Base-by-base conservation (phyloP, 2,888 invertebrate species). In the Parapristionchus giblindavisi region DNA sequence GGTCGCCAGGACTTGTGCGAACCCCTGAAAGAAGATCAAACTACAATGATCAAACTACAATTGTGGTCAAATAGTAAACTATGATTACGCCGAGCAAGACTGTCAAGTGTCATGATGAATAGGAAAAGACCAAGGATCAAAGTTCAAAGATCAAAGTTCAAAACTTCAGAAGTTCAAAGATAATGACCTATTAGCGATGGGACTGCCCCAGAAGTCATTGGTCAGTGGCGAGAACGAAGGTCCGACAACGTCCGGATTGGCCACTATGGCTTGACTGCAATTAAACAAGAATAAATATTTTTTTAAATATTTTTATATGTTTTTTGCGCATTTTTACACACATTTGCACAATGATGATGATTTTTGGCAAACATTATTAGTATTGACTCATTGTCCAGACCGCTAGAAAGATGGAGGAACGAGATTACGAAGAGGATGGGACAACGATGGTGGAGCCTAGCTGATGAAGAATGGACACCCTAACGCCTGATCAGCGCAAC, bases 171-270 rank as follows among this genome's bases (percentile, higher is more conserved):
- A 43, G 11, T 2, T 56, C n/a, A 24, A 27, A 3, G 5, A 56
- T 29, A 56, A 56, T 29, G 24, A 56, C 5, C 21, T 5, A 52
- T 52, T 52, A 4, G 6, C 5, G 43, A 65, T 91, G 77, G 96
- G 94, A 56, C 96, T 97, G 68, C 97, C 98, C 98, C 98, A 98
- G 90, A 96, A 98, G 91, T 98, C 97, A 90, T 97, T 93, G 89
- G 92, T 92, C 88, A 96, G 92, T 77, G 95, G 93, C 78, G 94
- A 93, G 43, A 77, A 27, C 85, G 92, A 92, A 60, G 86, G 84
- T 78, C 94, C 93, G 86, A 93, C 92, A 86, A 98, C 92, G 90
- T 98, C 97, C 79, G 93, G 93, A 90, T 98, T 98, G 88, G 93
- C 93, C 89, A 95, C 91, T 88, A 98, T 95, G 83, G 97, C 97